These are phyloP conservation scores for Tachuris rubrigastra DNA, from an alignment of 2,113 vertebrate species.

Conservation along the genomic window DNA sequence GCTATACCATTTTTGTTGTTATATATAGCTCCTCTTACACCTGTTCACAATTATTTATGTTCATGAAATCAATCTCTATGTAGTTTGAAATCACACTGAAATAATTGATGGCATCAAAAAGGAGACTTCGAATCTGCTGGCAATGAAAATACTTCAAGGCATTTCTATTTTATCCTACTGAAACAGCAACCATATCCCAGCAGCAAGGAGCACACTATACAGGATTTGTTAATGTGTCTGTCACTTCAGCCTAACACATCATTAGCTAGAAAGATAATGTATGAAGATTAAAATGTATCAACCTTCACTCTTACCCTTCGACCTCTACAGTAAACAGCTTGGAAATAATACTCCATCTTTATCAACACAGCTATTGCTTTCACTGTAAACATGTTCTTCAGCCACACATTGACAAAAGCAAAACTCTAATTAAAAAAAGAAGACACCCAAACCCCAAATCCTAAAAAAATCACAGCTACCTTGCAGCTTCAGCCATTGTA, in stretches of 20 bases:
- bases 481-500: not conserved
- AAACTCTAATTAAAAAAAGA: not conserved
- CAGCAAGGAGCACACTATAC: not conserved
- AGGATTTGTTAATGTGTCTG: not conserved
- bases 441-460: not conserved
- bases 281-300: not conserved
- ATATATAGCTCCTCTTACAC: not conserved
- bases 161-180: not conserved
- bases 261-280: not conserved
- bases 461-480: not conserved
- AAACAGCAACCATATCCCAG: not conserved
- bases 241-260: not conserved
- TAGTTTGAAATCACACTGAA: constrained; percentile 11
- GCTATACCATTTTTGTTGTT: not conserved
- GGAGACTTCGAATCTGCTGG: not conserved
- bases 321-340: not conserved
- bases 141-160: not conserved
- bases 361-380: not conserved
- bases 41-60: constrained; percentile 14
- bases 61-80: constrained; percentile 4
- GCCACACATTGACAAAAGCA: not conserved
- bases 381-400: not conserved
- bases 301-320: not conserved
- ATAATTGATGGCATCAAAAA: constrained; percentile 4
- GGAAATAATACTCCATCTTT: not conserved